Conservation (phyloP, 37 sponge, comb jelly and placozoan genomes). For the Mnemiopsis leidyi region DNA sequence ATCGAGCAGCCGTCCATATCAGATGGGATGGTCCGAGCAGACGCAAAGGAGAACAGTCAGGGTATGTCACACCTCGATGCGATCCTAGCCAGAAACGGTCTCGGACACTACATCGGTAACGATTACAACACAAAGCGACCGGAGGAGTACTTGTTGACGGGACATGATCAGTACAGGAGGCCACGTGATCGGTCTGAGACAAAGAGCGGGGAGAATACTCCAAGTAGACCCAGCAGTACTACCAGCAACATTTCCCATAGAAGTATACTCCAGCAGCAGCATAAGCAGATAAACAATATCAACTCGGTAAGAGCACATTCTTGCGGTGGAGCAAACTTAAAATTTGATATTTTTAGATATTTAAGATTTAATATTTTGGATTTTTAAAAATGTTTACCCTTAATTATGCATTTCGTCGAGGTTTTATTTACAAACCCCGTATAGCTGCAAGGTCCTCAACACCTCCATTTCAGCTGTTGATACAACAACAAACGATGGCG, state of each 20-base stretch:
- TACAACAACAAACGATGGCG: constrained; percentile 59
- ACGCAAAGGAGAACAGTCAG: background rate
- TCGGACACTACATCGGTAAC: constrained; percentile 61
- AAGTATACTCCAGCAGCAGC: constrained; percentile 62
- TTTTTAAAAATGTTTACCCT: background rate
- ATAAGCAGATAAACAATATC: constrained; percentile 43
- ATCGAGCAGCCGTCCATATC: constrained; percentile 8
- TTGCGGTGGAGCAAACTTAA: background rate
- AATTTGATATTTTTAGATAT: background rate
- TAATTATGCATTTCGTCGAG: too few relatives aligned
- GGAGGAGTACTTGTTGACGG: background rate
- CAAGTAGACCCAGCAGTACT: background rate
- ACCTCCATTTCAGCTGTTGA: constrained; percentile 21
- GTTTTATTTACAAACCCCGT: too few relatives aligned
- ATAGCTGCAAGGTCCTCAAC: background rate
- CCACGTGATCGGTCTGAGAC: background rate
- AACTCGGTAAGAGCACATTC: constrained; percentile 21
- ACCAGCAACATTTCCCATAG: constrained; percentile 13
- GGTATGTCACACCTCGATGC: constrained; percentile 48
- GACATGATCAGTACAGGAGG: background rate
- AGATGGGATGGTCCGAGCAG: background rate
- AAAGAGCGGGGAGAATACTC: background rate
- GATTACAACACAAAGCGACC: background rate
- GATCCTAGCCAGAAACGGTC: constrained; percentile 52
- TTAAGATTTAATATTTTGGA: background rate